Evolutionary conservation across 2,888 invertebrate species (phyloP), one percentile per base, ranked within the genome.

Genomic region (Pyralis farinalis): DNA sequence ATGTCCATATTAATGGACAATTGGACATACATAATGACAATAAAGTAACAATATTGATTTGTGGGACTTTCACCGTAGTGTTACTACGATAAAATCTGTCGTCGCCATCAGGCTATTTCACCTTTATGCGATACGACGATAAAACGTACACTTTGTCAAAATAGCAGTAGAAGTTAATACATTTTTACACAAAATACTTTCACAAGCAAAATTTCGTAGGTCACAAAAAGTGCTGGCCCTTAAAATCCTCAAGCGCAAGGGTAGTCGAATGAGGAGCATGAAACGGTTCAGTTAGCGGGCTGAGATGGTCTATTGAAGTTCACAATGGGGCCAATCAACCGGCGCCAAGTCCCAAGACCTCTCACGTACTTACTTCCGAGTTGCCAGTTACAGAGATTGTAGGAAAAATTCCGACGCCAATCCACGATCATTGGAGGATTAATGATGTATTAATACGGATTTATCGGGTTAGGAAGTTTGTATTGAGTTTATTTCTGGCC

Each of bases 311-410:
- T 77, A 80, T 81, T 81, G 77, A 82, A 49, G 61, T 60, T 67
- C 61, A 86, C 86, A 86, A 87, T 85, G 66, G 76, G 65, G 72
- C 76, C 86, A 87, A 87, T 87, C 86, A 87, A 66, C 71, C 70
- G 59, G 53, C 53, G 61, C 67, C 68, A 78, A 82, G 70, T 80
- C 72, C 63, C 63, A 60, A 70, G 72, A 71, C 72, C 77, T 71
- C 73, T 67, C 86, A 85, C 83, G 85, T 85, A 66, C 65, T 59
- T 48, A 69, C 76, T 71, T 74, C 72, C 74, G 71, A 75, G 65
- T 75, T 67, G 51, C 53, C 59, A 61, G 60, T 62, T 63, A 69
- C 70, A 16, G 33, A 55, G 50, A 44, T 51, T 54, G 55, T 43
- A 47, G 56, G 51, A 61, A 66, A 70, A 71, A 66, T 58, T 57